Evolutionary conservation across 2,113 vertebrate genomes (phyloP).

Genomic region (Odocoileus virginianus): DNA sequence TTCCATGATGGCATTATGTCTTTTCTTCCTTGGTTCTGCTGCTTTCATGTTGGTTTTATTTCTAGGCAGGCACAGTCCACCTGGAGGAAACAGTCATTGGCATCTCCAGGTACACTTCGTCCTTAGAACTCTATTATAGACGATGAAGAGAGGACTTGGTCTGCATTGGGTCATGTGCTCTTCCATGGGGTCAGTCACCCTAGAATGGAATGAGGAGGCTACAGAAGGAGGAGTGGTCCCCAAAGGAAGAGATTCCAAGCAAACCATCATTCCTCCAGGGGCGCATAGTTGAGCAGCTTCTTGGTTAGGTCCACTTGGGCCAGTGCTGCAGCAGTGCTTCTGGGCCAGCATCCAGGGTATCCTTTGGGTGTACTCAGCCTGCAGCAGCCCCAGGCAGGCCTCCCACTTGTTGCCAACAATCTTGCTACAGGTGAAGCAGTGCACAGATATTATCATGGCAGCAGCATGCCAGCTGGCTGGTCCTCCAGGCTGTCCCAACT

Average conservation of each 20-base stretch:
- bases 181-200: background rate
- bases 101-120: background rate
- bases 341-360: slow-evolving; percentile 92
- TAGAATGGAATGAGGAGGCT: background rate
- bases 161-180: background rate
- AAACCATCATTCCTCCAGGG: slow-evolving; percentile 88
- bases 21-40: background rate
- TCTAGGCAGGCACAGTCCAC: background rate
- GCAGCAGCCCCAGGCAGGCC: slow-evolving; percentile 89
- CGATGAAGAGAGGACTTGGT: background rate
- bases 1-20: background rate
- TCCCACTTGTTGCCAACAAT: slow-evolving; percentile 94
- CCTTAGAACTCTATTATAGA: background rate
- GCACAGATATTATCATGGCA: slow-evolving; percentile 88
- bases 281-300: slow-evolving; percentile 93
- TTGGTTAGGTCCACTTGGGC: slow-evolving; percentile 94
- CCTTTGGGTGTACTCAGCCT: slow-evolving; percentile 90
- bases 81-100: background rate
- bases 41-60: background rate
- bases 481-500: background rate
- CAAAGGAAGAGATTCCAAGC: background rate
- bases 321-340: slow-evolving; percentile 92
- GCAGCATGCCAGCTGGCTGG: background rate
- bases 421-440: slow-evolving; percentile 92
- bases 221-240: background rate